A percentile compares a stretch with the other conserved stretches of the same genome.
These are phyloP conservation scores for Marmota flaviventris DNA, from an alignment of 2,113 vertebrate genomes.

Conservation along the genomic window DNA sequence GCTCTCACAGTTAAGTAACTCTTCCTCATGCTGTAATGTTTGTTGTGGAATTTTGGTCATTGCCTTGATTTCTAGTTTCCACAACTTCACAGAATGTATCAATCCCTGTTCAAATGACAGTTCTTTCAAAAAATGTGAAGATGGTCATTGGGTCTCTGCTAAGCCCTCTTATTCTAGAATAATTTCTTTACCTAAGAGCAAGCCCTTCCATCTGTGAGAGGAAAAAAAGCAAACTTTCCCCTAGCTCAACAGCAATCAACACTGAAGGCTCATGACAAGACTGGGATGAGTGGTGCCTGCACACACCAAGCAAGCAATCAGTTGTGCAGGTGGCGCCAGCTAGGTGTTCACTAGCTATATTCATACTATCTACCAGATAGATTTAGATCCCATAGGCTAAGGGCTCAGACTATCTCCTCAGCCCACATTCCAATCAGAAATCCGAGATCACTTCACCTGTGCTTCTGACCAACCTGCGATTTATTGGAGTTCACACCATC, in stretches of 20 bases:
- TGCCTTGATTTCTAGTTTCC: background rate
- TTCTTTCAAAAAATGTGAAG: background rate
- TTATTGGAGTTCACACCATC: too few species aligned
- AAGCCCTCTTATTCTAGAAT: background rate
- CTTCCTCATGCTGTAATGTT: background rate
- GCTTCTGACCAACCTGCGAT: background rate
- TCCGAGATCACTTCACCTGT: background rate
- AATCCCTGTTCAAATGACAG: background rate
- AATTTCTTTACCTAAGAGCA: background rate
- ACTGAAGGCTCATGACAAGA: background rate
- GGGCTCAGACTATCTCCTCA: too few species aligned
- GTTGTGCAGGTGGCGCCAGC: background rate
- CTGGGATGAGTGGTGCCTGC: too few species aligned
- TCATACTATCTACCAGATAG: background rate
- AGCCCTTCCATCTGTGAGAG: background rate
- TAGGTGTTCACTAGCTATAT: background rate
- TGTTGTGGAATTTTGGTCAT: background rate
- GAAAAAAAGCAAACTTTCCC: background rate
- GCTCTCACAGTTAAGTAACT: background rate
- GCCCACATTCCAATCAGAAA: background rate
- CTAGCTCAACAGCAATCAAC: background rate
- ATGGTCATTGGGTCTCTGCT: background rate
- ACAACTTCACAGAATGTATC: background rate
- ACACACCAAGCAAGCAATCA: background rate
- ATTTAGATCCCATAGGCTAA: background rate